Evolutionary conservation across 2,113 vertebrate species (phyloP), one percentile per base, ranked within the genome.

Genomic region (Formicarius rufipectus): DNA sequence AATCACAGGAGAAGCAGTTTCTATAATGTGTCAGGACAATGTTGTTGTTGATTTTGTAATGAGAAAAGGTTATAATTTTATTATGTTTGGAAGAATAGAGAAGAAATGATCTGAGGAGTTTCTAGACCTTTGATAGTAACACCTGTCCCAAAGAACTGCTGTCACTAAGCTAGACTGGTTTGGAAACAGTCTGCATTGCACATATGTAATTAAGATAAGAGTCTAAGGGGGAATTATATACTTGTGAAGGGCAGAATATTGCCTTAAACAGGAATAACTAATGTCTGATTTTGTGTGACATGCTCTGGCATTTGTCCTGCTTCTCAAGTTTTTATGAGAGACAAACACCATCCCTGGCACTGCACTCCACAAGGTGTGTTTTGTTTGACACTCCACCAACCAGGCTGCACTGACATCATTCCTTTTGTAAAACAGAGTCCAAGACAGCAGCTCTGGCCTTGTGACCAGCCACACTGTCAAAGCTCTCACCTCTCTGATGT

Each of bases 401-500:
- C 62, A 72, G 58, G 64, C 62, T 52, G 55, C 28, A 42, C 40
- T 16, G 73, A 89, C n/a, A 44, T 24, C 55, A 40, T 39, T 73
- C 55, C 69, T 63, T 74, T 24, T 18, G 27, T 68, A 50, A 80
- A 85, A 53, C 7, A 87, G 12, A 60, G 31, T 49, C 33, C 37
- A 68, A 55, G 55, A 49, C 59, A 89, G 33, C 63, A 88, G 55
- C 66, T 69, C 69, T 64, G 67, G 27, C 62, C 39, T 27, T 35
- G 71, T 35, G 59, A 80, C 14, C 79, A 93, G 55, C 39, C 45
- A 30, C 56, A 15, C 33, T 62, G 28, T 23, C 42, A 79, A 5
- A 37, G 42, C 50, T 39, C 95, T 96, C 93, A 98, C 98, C 98
- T 98, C 94, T 98, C 91, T 33, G 68, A 52, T 13, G 96, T 19